These are phyloP conservation scores for Emydura subglobosa DNA, from an alignment of 2,113 vertebrate species.

Conservation along the genomic window DNA sequence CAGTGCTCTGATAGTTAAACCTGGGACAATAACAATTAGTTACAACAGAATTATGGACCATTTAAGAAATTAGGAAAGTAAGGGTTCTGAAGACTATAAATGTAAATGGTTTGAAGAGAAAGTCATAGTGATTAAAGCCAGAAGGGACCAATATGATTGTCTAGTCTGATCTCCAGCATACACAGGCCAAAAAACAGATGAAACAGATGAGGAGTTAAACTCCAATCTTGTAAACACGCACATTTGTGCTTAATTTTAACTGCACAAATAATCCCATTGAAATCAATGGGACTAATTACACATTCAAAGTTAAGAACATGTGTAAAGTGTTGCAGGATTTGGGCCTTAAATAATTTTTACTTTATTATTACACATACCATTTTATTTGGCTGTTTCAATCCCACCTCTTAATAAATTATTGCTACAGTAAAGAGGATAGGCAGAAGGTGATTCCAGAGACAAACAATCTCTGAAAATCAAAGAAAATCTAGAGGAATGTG, in stretches of 20 bases:
- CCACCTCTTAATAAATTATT: background rate
- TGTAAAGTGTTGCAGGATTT: background rate
- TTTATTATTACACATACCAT: background rate
- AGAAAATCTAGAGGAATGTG: background rate
- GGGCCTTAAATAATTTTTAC: background rate
- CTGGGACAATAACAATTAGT: background rate
- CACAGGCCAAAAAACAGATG: background rate
- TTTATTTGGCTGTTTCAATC: background rate
- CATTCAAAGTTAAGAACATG: background rate
- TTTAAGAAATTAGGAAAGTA: background rate
- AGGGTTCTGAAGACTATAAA: background rate
- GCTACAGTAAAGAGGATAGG: background rate
- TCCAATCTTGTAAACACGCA: background rate
- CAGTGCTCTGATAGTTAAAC: background rate
- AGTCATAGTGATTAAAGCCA: background rate
- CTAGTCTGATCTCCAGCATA: background rate
- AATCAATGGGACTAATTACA: background rate
- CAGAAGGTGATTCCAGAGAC: background rate
- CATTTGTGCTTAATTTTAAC: background rate
- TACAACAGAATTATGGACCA: background rate
- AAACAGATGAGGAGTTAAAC: background rate
- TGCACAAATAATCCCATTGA: background rate
- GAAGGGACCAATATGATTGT: background rate
- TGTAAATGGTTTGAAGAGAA: background rate
- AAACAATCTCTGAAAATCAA: background rate